Percentiles rank a stretch among this genome's conserved stretches.
Conservation (phyloP, 2,888 invertebrate genomes). For the Ctena decussata region DNA sequence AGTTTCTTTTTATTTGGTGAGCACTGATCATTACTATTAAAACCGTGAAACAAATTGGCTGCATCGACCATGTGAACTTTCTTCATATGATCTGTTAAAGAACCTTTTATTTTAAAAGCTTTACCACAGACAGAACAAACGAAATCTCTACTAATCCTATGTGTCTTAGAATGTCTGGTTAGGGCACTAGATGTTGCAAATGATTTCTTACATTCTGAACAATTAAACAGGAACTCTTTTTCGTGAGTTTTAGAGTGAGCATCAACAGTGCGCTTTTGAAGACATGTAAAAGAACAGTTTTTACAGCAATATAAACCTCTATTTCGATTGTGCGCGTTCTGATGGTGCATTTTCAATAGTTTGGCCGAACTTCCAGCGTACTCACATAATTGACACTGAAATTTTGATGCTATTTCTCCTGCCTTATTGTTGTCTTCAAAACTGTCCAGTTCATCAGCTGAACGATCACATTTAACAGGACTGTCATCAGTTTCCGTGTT, state of each 20-base stretch:
- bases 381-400: not conserved
- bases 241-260: not conserved
- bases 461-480: not conserved
- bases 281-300: slow-evolving; percentile 11
- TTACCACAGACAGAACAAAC: slow-evolving; percentile 51
- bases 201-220: slow-evolving; percentile 50
- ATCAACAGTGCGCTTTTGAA: not conserved
- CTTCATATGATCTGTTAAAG: slow-evolving; percentile 61
- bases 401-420: not conserved
- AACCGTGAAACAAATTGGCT: not conserved
- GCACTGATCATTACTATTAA: no score
- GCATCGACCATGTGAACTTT: slow-evolving; percentile 42
- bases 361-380: slow-evolving; percentile 17
- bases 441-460: not conserved
- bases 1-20: not conserved
- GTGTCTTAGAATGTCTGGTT: slow-evolving; percentile 63
- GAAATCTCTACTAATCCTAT: slow-evolving; percentile 47
- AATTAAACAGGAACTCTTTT: not conserved
- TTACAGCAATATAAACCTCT: slow-evolving; percentile 39
- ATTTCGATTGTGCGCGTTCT: slow-evolving; percentile 34
- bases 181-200: slow-evolving; percentile 50
- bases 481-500: not conserved
- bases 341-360: slow-evolving; percentile 37
- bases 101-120: slow-evolving; percentile 54
- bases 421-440: not conserved